Conservation (phyloP, 2,797 vertebrate genomes). For the Periophthalmus magnuspinnatus region DNA sequence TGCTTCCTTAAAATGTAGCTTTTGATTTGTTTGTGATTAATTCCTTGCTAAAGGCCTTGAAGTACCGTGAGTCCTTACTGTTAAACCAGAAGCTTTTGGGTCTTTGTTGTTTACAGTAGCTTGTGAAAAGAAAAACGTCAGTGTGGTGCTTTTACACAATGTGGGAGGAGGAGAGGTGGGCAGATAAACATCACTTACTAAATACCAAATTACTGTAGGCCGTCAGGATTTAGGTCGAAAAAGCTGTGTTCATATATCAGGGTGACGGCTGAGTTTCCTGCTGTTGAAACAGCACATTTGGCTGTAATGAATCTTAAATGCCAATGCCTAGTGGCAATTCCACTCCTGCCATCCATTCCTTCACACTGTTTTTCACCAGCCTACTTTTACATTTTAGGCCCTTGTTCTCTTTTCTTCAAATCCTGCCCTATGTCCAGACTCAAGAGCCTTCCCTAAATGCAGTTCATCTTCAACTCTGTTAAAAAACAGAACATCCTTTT, state of each 20-base stretch:
- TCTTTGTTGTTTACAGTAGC: constrained; percentile 40
- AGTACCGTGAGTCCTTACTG: constrained; percentile 9
- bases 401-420: neutral
- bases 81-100: constrained; percentile 21
- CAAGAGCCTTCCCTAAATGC: neutral
- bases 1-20: too few species aligned
- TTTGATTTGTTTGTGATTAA: neutral
- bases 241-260: constrained; percentile 61
- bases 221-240: constrained; percentile 52
- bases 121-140: constrained; percentile 37
- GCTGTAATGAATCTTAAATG: constrained; percentile 69
- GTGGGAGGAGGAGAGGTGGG: constrained; percentile 27
- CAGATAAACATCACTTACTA: constrained; percentile 68
- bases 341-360: constrained; percentile 29
- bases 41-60: neutral
- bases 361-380: constrained; percentile 17
- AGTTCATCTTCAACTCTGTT: neutral
- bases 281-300: constrained; percentile 45
- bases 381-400: constrained; percentile 28
- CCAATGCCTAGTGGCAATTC: constrained; percentile 56
- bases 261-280: constrained; percentile 55
- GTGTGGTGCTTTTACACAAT: constrained; percentile 28
- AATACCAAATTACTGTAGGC: constrained; percentile 68
- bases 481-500: neutral
- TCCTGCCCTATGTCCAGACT: neutral